A percentile compares a stretch with the other conserved stretches of the same genome.
Evolutionary conservation across 2,888 invertebrate genomes (phyloP).

Genomic region (Sminthurinus aureus): DNA sequence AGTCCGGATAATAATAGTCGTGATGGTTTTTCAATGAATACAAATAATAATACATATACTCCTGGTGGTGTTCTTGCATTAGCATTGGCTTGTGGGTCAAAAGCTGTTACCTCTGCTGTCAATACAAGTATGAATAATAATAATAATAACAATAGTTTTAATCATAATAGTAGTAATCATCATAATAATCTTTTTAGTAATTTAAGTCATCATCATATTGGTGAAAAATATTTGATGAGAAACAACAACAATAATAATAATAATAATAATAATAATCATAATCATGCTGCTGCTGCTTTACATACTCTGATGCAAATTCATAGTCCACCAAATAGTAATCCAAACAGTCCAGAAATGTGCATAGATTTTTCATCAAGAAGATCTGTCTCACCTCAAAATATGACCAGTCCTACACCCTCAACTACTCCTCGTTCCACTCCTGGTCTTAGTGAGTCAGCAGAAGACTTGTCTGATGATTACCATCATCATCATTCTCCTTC

Average conservation of each 20-base stretch:
- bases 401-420: slow-evolving; percentile 56
- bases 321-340: slow-evolving; percentile 49
- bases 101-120: slow-evolving; percentile 49
- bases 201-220: background rate
- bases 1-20: slow-evolving; percentile 51
- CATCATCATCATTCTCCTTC: slow-evolving; percentile 30
- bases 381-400: slow-evolving; percentile 53
- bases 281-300: background rate
- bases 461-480: slow-evolving; percentile 50
- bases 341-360: slow-evolving; percentile 54
- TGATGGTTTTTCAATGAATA: slow-evolving; percentile 22
- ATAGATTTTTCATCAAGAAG: slow-evolving; percentile 53
- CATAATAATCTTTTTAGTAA: background rate
- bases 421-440: slow-evolving; percentile 57
- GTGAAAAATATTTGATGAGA: background rate
- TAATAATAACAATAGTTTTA: background rate
- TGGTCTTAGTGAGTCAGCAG: slow-evolving; percentile 50
- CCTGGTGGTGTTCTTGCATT: slow-evolving; percentile 59
- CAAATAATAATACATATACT: slow-evolving; percentile 31
- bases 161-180: background rate
- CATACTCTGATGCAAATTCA: slow-evolving; percentile 19
- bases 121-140: background rate
- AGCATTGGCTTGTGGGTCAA: slow-evolving; percentile 58
- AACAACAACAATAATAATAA: background rate
- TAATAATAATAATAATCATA: slow-evolving; percentile 5